A percentile compares a stretch with the other conserved stretches of the same genome.
Conservation (phyloP, 2,797 vertebrate genomes). For the Parambassis ranga region DNA sequence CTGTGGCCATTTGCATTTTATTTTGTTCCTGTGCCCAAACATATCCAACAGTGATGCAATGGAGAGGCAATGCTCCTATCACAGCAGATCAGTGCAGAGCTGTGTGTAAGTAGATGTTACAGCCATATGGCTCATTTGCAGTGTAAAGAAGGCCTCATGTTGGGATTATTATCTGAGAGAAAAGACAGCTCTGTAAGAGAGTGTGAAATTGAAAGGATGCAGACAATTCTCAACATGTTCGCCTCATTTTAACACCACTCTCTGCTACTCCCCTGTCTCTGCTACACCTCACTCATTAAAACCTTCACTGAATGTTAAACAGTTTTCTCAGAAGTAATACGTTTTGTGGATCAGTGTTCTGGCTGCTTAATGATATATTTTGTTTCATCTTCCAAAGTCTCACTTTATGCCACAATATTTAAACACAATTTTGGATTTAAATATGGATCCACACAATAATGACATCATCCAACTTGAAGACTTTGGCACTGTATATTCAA, state of each 20-base stretch:
- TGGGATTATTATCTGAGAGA: constrained; percentile 22
- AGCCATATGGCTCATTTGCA: constrained; percentile 37
- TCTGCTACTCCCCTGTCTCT: not conserved
- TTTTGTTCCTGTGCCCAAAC: constrained; percentile 33
- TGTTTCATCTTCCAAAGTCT: too few species aligned
- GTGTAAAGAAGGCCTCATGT: constrained; percentile 30
- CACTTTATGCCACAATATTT: too few species aligned
- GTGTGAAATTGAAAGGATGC: constrained; percentile 28
- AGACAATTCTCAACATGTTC: constrained; percentile 43
- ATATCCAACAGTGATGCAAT: constrained; percentile 52
- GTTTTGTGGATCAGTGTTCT: not conserved
- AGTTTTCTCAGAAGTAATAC: not conserved
- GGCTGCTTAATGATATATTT: not conserved
- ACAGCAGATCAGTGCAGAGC: constrained; percentile 26
- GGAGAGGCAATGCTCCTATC: constrained; percentile 37
- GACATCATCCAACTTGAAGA: too few species aligned
- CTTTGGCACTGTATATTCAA: too few species aligned
- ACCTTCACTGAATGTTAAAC: not conserved
- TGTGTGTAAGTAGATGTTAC: constrained; percentile 37
- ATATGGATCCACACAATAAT: not conserved
- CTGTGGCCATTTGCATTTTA: constrained; percentile 50
- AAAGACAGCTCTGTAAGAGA: constrained; percentile 18
- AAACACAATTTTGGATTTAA: not conserved
- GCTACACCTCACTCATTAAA: not conserved
- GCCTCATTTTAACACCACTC: not conserved